These are phyloP conservation scores for Mechanitis mazaeus DNA, from an alignment of 2,888 invertebrate genomes.

Conservation along the genomic window DNA sequence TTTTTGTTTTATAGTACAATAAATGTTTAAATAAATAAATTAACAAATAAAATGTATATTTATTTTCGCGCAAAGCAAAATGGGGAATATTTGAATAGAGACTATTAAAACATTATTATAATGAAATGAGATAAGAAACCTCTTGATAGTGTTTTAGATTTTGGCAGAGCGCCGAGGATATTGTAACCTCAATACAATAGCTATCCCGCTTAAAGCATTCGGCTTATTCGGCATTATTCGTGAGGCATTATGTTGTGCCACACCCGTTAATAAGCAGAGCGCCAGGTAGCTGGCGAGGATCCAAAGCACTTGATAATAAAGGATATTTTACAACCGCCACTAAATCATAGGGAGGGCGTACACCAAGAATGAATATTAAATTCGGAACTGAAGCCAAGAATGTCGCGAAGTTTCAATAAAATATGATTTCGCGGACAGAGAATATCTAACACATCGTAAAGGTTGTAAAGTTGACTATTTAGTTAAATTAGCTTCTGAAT, in stretches of 20 bases:
- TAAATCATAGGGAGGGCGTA: slow-evolving; percentile 30
- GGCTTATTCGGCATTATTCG: slow-evolving; percentile 18
- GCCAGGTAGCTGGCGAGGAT: slow-evolving; percentile 34
- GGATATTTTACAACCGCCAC: slow-evolving; percentile 33
- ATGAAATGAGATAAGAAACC: slow-evolving; percentile 25
- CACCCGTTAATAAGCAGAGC: slow-evolving; percentile 35
- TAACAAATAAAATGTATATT: too few relatives aligned
- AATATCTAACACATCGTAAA: too few relatives aligned
- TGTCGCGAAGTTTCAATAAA: slow-evolving; percentile 4
- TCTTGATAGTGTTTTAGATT: slow-evolving; percentile 21
- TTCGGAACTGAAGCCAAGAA: slow-evolving; percentile 10
- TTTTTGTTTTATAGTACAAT: too few relatives aligned
- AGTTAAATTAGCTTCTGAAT: too few relatives aligned
- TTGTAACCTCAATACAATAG: slow-evolving; percentile 9
- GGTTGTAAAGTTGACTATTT: too few relatives aligned
- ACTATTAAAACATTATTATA: slow-evolving; percentile 21
- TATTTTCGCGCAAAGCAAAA: background rate
- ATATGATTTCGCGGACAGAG: background rate
- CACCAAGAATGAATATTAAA: slow-evolving; percentile 25
- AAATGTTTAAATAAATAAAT: too few relatives aligned
- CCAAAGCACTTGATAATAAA: slow-evolving; percentile 35
- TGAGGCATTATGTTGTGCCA: slow-evolving; percentile 26
- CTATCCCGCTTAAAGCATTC: slow-evolving; percentile 11
- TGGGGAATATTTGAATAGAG: background rate
- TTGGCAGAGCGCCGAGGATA: slow-evolving; percentile 27